Evolutionary conservation across 2,888 invertebrate species (phyloP).

Genomic region (Abscondita cerata): DNA sequence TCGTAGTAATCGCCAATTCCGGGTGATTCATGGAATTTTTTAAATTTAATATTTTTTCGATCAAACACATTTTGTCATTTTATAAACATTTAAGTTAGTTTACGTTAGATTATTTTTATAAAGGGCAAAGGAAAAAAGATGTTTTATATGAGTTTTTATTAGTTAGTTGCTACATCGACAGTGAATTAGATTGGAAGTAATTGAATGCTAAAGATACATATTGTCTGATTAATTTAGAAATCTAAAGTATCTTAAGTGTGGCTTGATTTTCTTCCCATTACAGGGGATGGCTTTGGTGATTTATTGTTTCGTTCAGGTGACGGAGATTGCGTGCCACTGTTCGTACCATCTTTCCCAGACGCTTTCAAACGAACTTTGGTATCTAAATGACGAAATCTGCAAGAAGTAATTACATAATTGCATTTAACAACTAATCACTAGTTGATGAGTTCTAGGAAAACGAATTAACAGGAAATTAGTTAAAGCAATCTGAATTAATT

Average conservation of each 20-base stretch:
- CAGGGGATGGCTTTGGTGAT: slow-evolving; percentile 63
- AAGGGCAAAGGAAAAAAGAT: too few species aligned
- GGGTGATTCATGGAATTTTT: too few species aligned
- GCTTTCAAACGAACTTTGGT: slow-evolving; percentile 82
- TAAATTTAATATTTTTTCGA: too few species aligned
- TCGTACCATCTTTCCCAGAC: slow-evolving; percentile 56
- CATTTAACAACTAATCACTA: background rate
- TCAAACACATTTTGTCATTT: too few species aligned
- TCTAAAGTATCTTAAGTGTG: slow-evolving; percentile 3
- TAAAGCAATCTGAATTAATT: background rate
- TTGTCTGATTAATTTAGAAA: slow-evolving; percentile 1
- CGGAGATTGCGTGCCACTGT: slow-evolving; percentile 70
- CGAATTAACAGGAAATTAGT: too few species aligned
- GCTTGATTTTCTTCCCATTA: slow-evolving; percentile 37
- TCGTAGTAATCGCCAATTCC: too few species aligned
- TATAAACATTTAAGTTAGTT: too few species aligned
- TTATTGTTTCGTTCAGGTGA: slow-evolving; percentile 69
- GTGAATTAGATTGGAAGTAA: slow-evolving; percentile 5
- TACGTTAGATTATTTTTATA: too few species aligned
- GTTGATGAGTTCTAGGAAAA: background rate
- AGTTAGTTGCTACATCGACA: background rate
- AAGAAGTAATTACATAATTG: slow-evolving; percentile 8
- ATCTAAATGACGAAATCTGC: slow-evolving; percentile 85
- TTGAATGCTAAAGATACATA: slow-evolving; percentile 11
- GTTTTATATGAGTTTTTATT: background rate